phyloP scores from a whole-genome alignment of 2,888 invertebrate genomes.

The Drosophila infuscata region DNA sequence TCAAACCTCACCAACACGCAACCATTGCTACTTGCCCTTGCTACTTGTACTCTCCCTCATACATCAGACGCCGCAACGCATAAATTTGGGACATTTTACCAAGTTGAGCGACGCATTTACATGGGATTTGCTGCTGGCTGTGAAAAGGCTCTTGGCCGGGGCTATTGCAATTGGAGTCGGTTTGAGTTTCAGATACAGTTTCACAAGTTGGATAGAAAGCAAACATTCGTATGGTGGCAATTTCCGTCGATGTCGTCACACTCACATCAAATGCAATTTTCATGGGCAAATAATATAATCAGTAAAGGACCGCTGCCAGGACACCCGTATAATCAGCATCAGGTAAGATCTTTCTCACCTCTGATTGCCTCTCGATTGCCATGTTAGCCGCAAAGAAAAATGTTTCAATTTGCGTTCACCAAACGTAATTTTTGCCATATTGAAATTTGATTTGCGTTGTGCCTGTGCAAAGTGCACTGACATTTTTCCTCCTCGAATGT shows the following conservation, averaged over 20 bases:
- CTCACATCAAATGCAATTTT: constrained; percentile 78
- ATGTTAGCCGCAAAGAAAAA: constrained; percentile 51
- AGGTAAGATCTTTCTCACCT: constrained; percentile 10
- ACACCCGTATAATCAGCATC: constrained; percentile 8
- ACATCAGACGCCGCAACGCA: constrained; percentile 74
- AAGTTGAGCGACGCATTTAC: constrained; percentile 70
- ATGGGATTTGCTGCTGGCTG: constrained; percentile 56
- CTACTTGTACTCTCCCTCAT: constrained; percentile 37
- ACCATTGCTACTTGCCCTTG: background rate
- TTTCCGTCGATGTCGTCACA: constrained; percentile 80
- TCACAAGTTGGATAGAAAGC: constrained; percentile 21
- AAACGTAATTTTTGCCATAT: constrained; percentile 63
- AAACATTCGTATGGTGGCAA: constrained; percentile 70
- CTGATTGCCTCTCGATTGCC: background rate
- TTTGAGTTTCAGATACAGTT: constrained; percentile 9
- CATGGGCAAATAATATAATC: constrained; percentile 76
- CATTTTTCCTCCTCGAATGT: constrained; percentile 57
- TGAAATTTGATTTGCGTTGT: constrained; percentile 70
- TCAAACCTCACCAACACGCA: background rate
- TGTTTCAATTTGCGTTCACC: constrained; percentile 65
- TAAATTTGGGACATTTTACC: constrained; percentile 71
- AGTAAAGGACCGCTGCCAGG: constrained; percentile 25
- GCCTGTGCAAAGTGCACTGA: constrained; percentile 60
- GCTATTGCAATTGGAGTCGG: constrained; percentile 15
- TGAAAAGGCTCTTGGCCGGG: background rate